Evolutionary conservation across 1,140 invertebrate genomes (phyloP), one percentile per base, ranked within the genome.

Genomic region (Trachelipus rathkii): DNA sequence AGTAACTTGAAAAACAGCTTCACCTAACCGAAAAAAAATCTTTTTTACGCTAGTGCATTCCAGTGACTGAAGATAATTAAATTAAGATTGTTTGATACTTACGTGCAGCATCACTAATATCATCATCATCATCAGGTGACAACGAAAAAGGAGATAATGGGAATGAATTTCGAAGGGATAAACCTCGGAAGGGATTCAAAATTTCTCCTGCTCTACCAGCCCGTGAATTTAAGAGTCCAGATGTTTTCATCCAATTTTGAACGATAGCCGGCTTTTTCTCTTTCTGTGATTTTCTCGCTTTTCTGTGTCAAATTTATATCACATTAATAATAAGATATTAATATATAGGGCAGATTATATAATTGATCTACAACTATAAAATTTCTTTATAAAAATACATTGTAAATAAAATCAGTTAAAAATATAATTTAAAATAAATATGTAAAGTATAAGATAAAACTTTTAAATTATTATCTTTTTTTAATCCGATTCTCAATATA

Each of bases 101-200:
- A 7, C 19, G 23, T 72, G 60, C n/a, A 21, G 43, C 8, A 33
- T 44, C 74, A 43, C 73, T 67, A 45, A 77, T 68, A 33, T 82
- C 81, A 46, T 83, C 82, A 44, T 83, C 82, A 11, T 75, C 82
- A 70, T 78, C 71, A 71, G 77, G 50, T 71, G 79, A 76, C 79
- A 84, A 45, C 78, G 83, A 79, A 72, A 85, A 85, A 11, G 85
- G 86, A 9, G 85, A 86, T 19, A 86, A 78, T 15, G 86, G 85
- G 79, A 84, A 86, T 5, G 83, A 84, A 44, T 85, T 82, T 33
- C 84, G 79, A 8, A 87, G 82, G 13, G 83, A 84, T 9, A 87
- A 78, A 0, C 87, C 87, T 77, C 86, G 81, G 81, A 87, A 84
- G 71, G 87, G 87, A 80, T 87, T 87, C 76, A 86, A 85, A 21